Conservation (phyloP, 2,888 invertebrate genomes). For the Himalopsyche japonica region DNA sequence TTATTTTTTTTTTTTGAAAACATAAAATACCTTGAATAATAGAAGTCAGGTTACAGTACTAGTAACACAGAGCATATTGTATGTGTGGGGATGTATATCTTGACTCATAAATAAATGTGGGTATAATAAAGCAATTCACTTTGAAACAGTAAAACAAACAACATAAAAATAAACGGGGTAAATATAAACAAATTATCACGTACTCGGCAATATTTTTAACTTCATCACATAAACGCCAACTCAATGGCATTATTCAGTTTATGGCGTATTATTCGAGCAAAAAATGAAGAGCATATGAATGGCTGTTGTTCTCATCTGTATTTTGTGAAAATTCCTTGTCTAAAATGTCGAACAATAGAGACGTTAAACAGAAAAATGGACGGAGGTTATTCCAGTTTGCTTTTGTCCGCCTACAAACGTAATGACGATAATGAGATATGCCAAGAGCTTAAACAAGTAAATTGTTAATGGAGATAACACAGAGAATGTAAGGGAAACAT, state of each 20-base stretch:
- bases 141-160: neutral
- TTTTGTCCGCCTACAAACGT: conserved; percentile 1
- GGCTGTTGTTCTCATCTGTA: neutral
- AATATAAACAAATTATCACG: neutral
- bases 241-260: neutral
- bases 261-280: neutral
- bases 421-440: conserved; percentile 1
- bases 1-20: no score
- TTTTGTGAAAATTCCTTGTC: neutral
- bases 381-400: neutral
- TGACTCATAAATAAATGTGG: no score
- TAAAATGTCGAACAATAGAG: neutral
- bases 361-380: conserved; percentile 1
- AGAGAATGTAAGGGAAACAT: neutral
- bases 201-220: neutral
- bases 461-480: conserved; percentile 1
- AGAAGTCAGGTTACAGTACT: no score
- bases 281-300: neutral
- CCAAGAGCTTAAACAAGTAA: neutral
- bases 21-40: no score
- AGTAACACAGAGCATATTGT: no score
- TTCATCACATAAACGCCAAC: neutral
- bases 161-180: neutral
- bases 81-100: no score
- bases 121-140: neutral